Base-by-base conservation (phyloP, 1,140 invertebrate genomes). In the Musca vetustissima region DNA sequence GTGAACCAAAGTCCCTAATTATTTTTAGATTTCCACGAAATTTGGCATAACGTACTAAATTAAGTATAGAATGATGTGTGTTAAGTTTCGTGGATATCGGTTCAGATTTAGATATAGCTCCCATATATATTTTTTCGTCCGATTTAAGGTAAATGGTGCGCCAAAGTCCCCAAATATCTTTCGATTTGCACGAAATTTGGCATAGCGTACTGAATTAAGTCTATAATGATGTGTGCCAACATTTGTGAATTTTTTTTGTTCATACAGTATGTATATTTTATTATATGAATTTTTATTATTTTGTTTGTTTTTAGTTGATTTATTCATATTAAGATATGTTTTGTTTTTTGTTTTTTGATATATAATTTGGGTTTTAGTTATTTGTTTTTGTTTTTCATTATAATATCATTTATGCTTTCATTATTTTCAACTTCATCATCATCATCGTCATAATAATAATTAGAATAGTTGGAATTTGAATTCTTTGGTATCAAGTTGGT, bases 401-500 rank as follows among this genome's bases (percentile, higher is more conserved):
- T 53, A 53, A 53, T 53, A 53, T 53, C 19, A 53, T 53, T 53
- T 53, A 43, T 53, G 52, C 24, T 53, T 53, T 8, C 52, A 47
- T 64, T n/a, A 9, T 28, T 8, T 24, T 61, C 22, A 8, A 15
- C 22, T 61, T 52, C 21, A 52, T 49, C 17, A 49, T 49, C 15
- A 6, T 49, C 17, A 49, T 59, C 9, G 32, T 59, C 15, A 28
- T 57, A 19, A 50, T 66, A 49, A 65, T 65, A 66, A 50, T n/a
- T 66, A 25, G 47, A 66, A 49, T 66, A 50, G 64, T 66, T 49
- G 21, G 22, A 66, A 52, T 21, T 47, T 68, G 28, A 61, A 61
- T 61, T 61, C 28, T 61, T 61, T 61, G n/a, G 57, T 61, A 61
- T 61, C 28, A 61, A 36, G 24, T 74, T 76, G 59, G 73, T 78